phyloP scores from a whole-genome alignment of 2,797 vertebrate genomes.

The Liparis tanakae region DNA sequence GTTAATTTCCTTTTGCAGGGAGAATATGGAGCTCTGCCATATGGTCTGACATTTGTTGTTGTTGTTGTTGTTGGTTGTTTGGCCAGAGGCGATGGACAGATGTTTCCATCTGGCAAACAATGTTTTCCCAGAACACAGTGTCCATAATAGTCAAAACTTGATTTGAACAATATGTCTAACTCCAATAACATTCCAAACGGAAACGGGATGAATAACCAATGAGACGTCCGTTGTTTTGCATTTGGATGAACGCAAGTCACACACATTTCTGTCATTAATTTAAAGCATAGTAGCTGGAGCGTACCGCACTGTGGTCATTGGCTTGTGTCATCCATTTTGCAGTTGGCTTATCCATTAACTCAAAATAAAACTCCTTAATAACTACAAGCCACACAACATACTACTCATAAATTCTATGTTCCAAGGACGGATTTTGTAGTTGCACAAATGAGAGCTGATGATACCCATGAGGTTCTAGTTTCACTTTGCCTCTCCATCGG shows the following conservation, averaged over 20 bases:
- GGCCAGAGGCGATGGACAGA: constrained; percentile 60
- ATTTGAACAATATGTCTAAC: constrained; percentile 43
- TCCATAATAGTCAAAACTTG: constrained; percentile 29
- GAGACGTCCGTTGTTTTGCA: constrained; percentile 6
- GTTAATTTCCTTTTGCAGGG: constrained; percentile 31
- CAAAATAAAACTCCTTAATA: constrained; percentile 9
- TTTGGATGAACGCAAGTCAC: neutral
- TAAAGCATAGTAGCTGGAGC: constrained; percentile 6
- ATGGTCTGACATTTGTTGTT: constrained; percentile 46
- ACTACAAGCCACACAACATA: neutral
- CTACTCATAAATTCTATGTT: neutral
- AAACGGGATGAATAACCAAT: neutral
- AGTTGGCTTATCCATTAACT: constrained; percentile 37
- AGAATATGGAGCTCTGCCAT: constrained; percentile 25
- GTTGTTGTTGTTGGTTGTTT: constrained; percentile 52
- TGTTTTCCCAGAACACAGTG: constrained; percentile 44
- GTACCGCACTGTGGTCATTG: neutral
- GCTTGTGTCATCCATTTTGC: constrained; percentile 10
- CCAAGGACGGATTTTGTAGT: neutral
- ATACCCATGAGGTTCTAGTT: neutral
- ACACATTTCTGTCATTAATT: constrained; percentile 25
- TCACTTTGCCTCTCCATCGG: neutral
- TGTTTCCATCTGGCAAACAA: constrained; percentile 56
- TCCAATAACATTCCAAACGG: neutral
- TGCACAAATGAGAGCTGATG: too few species aligned